Evolutionary conservation across 2,797 vertebrate species (phyloP).

Genomic region (Channallabes apus): DNA sequence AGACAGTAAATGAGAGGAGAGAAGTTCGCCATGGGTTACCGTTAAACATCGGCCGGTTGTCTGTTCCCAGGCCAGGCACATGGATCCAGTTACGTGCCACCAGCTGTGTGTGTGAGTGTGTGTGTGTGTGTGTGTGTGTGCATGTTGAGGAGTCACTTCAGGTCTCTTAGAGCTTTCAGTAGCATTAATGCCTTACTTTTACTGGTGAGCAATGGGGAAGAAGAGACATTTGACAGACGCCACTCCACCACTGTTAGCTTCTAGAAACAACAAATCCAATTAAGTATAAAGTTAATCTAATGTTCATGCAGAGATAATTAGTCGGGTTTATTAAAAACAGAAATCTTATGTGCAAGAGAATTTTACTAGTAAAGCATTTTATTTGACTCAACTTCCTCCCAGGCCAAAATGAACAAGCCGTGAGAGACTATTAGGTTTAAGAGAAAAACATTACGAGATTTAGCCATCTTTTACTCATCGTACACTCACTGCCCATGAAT

Average conservation of each 20-base stretch:
- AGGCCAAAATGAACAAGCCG: not conserved
- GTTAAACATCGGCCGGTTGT: slow-evolving; percentile 67
- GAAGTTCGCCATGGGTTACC: slow-evolving; percentile 66
- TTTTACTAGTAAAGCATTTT: not conserved
- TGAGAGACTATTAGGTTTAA: not conserved
- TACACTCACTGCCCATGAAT: not conserved
- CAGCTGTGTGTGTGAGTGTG: slow-evolving; percentile 47
- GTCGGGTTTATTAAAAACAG: not conserved
- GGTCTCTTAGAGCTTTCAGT: slow-evolving; percentile 41
- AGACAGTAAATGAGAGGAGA: slow-evolving; percentile 67
- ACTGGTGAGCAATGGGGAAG: slow-evolving; percentile 7
- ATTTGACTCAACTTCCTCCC: not conserved
- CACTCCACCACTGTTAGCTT: slow-evolving; percentile 21
- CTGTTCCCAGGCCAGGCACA: slow-evolving; percentile 59
- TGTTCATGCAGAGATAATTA: slow-evolving; percentile 14
- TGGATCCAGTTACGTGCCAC: slow-evolving; percentile 62
- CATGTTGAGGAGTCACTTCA: slow-evolving; percentile 29
- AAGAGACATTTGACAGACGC: slow-evolving; percentile 33
- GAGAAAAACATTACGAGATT: not conserved
- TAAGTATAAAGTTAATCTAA: slow-evolving; percentile 13
- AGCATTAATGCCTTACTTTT: slow-evolving; percentile 33
- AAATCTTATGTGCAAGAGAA: not conserved
- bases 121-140: slow-evolving; percentile 50
- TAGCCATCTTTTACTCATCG: not conserved
- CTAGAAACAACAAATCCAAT: slow-evolving; percentile 29